phyloP scores from a whole-genome alignment of 2,113 vertebrate genomes.

The Catharus minimus region DNA sequence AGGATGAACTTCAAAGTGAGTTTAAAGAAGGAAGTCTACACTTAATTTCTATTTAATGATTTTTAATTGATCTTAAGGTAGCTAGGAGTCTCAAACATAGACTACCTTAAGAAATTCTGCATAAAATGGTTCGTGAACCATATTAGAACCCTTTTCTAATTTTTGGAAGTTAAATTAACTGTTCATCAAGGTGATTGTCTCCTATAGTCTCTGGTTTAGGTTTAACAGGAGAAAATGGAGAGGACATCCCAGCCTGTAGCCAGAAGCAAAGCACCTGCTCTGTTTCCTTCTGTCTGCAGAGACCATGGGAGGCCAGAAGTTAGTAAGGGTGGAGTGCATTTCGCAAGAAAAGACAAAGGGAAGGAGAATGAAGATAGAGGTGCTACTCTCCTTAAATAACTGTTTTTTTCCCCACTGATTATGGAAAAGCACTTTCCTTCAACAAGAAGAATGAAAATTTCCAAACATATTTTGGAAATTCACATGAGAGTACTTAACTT shows the following conservation, averaged over 20 bases:
- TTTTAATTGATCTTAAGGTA: neutral
- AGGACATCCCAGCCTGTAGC: neutral
- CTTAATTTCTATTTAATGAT: neutral
- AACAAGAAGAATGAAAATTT: neutral
- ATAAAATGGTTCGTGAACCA: neutral
- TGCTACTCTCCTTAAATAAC: neutral
- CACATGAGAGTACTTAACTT: neutral
- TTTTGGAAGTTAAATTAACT: neutral
- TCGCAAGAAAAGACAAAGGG: neutral
- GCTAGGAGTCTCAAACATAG: neutral
- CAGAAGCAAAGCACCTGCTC: accelerated
- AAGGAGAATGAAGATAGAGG: neutral
- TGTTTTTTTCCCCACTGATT: neutral
- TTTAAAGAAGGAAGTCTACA: neutral
- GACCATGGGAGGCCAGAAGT: accelerated
- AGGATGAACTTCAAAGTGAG: neutral
- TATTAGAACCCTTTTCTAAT: neutral
- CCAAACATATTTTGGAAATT: neutral
- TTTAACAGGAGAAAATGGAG: neutral
- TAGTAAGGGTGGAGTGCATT: accelerated
- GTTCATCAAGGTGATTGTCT: accelerated
- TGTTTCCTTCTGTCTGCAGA: neutral
- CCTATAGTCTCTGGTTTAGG: neutral
- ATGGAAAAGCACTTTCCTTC: neutral
- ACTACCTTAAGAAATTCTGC: neutral